phyloP scores from a whole-genome alignment of 2,888 invertebrate genomes.

The Coenonympha glycerion region DNA sequence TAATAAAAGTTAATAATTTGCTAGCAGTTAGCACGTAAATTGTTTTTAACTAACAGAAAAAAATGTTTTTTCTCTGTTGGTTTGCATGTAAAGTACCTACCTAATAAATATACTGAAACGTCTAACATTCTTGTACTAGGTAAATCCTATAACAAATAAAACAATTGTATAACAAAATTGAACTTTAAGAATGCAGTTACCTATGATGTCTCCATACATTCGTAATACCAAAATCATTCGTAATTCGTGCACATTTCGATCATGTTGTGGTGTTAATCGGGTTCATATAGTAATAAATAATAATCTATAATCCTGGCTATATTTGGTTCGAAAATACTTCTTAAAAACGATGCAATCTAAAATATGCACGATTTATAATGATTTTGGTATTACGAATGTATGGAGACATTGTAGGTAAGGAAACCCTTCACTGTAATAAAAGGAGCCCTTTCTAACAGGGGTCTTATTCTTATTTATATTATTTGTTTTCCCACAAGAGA shows the following conservation, averaged over 20 bases:
- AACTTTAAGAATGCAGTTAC: conserved; percentile 6
- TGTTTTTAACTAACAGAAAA: background rate
- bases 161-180: conserved; percentile 20
- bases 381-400: too few relatives aligned
- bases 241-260: too few relatives aligned
- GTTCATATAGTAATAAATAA: too few relatives aligned
- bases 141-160: conserved; percentile 13
- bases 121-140: conserved; percentile 1
- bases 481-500: background rate
- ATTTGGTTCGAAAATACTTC: too few relatives aligned
- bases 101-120: background rate
- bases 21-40: conserved; percentile 1
- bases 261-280: too few relatives aligned
- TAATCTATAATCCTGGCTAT: too few relatives aligned
- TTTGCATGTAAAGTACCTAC: background rate
- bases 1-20: conserved; percentile 1
- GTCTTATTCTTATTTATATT: conserved; percentile 1
- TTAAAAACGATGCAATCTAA: too few relatives aligned
- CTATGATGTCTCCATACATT: too few relatives aligned
- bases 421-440: too few relatives aligned
- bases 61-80: background rate
- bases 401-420: too few relatives aligned
- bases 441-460: conserved; percentile 9
- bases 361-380: too few relatives aligned
- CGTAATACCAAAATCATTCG: too few relatives aligned